A percentile compares a stretch with the other conserved stretches of the same genome.
phyloP scores from a whole-genome alignment of 2,113 vertebrate genomes.

The Isurus oxyrinchus region DNA sequence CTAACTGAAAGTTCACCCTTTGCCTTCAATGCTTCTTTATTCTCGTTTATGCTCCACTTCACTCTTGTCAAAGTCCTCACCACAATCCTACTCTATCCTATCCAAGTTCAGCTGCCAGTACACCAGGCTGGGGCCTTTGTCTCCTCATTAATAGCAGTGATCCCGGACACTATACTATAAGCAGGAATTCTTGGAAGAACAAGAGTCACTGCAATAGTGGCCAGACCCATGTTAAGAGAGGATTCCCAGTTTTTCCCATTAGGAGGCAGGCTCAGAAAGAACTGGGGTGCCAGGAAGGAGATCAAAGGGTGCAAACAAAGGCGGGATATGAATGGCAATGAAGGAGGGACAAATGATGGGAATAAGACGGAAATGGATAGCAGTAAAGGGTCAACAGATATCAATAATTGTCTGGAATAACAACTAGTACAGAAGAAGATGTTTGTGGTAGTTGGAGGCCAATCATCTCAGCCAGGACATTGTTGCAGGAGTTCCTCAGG shows the following conservation, averaged over 20 bases:
- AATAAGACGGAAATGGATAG: background rate
- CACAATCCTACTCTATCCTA: background rate
- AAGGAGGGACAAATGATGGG: background rate
- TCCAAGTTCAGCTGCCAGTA: background rate
- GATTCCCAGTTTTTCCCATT: background rate
- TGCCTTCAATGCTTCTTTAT: too few relatives aligned
- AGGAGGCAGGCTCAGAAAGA: background rate
- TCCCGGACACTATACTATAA: background rate
- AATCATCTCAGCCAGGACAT: too few relatives aligned
- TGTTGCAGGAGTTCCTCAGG: too few relatives aligned
- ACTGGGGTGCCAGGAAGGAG: background rate
- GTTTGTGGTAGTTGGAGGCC: too few relatives aligned
- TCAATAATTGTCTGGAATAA: too few relatives aligned
- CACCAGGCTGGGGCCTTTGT: background rate
- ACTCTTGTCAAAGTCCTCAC: background rate
- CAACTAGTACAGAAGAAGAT: too few relatives aligned
- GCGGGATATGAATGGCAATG: background rate
- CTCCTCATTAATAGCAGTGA: background rate
- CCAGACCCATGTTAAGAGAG: background rate
- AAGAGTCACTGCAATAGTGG: background rate
- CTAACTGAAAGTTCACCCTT: background rate
- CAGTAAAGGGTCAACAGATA: too few relatives aligned
- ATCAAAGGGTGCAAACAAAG: background rate
- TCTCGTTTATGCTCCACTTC: background rate
- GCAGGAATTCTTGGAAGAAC: background rate